These are phyloP conservation scores for Apodemus speciosus DNA, from an alignment of 2,113 vertebrate species.

Conservation along the genomic window DNA sequence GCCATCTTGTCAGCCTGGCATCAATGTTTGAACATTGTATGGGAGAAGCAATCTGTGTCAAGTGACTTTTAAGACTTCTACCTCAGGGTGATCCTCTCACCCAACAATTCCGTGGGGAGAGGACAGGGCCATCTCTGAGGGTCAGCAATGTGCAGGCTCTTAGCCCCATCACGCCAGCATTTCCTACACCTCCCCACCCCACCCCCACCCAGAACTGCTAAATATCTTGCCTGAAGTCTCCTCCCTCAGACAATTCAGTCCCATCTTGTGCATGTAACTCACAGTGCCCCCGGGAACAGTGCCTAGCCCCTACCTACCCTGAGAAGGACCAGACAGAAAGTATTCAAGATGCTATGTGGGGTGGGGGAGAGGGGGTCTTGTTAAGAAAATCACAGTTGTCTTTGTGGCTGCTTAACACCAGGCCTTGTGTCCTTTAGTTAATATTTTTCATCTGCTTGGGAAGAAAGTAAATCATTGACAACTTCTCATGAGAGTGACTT, in stretches of 20 bases:
- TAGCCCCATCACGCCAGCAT: background rate
- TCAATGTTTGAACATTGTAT: background rate
- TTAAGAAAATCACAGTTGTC: background rate
- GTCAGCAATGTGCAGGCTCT: too few relatives aligned
- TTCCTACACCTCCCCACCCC: background rate
- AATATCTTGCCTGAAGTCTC: background rate
- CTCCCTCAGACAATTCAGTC: background rate
- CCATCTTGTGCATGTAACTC: background rate
- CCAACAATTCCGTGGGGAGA: background rate
- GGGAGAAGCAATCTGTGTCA: background rate
- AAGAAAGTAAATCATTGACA: slow-evolving; percentile 53
- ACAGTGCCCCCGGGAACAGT: background rate
- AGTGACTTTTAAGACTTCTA: background rate
- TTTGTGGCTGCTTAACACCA: slow-evolving; percentile 17
- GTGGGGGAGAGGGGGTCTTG: background rate
- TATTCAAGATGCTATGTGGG: background rate
- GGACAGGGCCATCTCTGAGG: background rate
- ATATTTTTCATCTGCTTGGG: background rate
- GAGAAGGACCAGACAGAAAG: background rate
- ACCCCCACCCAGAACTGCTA: background rate
- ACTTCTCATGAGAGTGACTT: slow-evolving; percentile 47
- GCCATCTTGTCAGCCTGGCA: background rate
- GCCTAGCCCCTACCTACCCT: too few relatives aligned
- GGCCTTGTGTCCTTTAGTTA: background rate
- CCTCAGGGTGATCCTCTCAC: background rate